Evolutionary conservation across 2,113 vertebrate species (phyloP), one percentile per base, ranked within the genome.

Genomic region (Halcyon senegalensis): DNA sequence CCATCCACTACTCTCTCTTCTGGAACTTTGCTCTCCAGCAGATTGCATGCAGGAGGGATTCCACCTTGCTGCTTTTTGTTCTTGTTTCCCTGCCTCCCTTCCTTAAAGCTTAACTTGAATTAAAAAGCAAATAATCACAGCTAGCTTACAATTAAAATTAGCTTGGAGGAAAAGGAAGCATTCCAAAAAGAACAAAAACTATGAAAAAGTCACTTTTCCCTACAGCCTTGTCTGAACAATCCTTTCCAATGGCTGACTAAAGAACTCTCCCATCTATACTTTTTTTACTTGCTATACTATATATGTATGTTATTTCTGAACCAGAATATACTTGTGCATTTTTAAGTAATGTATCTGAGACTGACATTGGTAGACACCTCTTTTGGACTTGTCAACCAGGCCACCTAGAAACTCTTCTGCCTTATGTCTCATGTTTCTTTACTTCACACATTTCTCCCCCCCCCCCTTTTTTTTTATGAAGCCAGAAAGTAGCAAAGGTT

Each of bases 121-220:
- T 94, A 30, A 88, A 94, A 89, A 37, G 17, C 89, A 91, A 96
- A 80, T 50, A 85, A 83, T 73, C 62, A 41, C 74, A 90, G 63
- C 27, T 62, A 62, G 60, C 50, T 88, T 84, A 50, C 24, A 81
- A 50, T 67, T 93, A 80, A 82, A 91, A 87, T 64, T 48, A 41
- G 10, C 67, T 93, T 73, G 39, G 82, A 91, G 33, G 27, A 84
- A 83, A 95, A 95, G 5, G 9, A 19, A 92, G 21, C 21, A 87
- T 37, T 37, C 62, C 19, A 82, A 55, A 68, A 91, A 76, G 10
- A 18, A 86, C n/a, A 48, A 64, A 64, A 91, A 25, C 16, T 41
- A 2, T 39, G 70, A 51, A 67, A 70, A 76, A 77, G 11, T 76
- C 56, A 67, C 0, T 1, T 24, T 70, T 83, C 17, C 60, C 31